Base-by-base conservation (phyloP, 1,140 invertebrate genomes). In the Lepidurus packardi region DNA sequence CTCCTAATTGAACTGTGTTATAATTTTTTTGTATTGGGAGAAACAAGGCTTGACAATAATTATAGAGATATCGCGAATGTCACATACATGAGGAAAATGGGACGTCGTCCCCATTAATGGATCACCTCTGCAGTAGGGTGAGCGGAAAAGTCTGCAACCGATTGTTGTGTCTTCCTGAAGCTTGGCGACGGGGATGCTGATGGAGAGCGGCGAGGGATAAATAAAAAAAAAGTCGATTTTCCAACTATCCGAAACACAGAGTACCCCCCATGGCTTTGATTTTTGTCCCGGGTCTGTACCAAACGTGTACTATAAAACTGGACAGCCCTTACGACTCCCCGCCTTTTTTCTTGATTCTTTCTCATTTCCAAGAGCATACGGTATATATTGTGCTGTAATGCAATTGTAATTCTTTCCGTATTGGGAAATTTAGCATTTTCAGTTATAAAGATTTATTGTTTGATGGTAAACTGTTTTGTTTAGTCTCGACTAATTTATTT, bases 91-190 rank as follows among this genome's bases (percentile, higher is more conserved):
- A 65, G 53, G 53, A 21, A 65, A 65, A 65, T 65, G 53, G 53
- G n/a, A 65, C 53, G 53, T 65, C 53, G 53, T 13, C 53, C 53
- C 53, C 53, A 16, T 47, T 65, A n/a, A 65, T 65, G 53, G 53
- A n/a, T 65, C 53, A 65, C 53, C 53, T n/a, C 53, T 21, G 6
- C 13, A 65, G 53, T 65, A 16, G 53, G 53, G 53, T 65, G 53
- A 65, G 53, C 53, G 13, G 53, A n/a, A 65, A 65, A 65, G 53
- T 65, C 53, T 65, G 53, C 53, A 65, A 65, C 53, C 53, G 53
- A 65, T 65, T 65, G 53, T 65, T 65, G 53, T 65, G 53, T n/a
- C 53, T 65, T 65, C 53, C 53, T 65, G 53, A 65, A 65, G n/a
- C 53, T 65, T 65, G 53, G 53, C 13, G 53, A 65, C 53, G 21